Conservation (phyloP, 2,797 vertebrate species). For the Calcarius lapponicus region DNA sequence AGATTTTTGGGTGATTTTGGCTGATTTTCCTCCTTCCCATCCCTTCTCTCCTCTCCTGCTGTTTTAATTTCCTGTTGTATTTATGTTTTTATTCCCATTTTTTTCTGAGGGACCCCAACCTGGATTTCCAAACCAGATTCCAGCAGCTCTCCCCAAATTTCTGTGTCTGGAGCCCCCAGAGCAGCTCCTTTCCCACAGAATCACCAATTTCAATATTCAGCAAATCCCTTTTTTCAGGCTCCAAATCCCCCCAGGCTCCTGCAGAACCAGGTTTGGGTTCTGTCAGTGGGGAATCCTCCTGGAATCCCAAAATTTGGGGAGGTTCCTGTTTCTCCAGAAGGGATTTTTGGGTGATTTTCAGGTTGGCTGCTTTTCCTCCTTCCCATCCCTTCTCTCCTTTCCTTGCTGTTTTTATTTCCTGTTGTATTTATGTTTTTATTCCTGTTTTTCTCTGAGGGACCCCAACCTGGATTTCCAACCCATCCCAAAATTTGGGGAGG, state of each 20-base stretch:
- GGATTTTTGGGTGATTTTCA: no score
- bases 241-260: fast-evolving
- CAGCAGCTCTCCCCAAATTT: background rate
- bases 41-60: no score
- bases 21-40: no score
- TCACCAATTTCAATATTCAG: fast-evolving
- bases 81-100: background rate
- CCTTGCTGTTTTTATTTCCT: no score
- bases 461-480: no score
- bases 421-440: no score
- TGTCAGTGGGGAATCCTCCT: background rate
- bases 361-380: no score
- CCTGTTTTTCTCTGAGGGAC: background rate
- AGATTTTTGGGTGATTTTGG: no score
- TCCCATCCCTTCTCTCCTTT: no score
- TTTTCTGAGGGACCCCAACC: background rate
- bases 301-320: background rate
- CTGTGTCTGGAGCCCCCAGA: no score
- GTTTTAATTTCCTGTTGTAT: background rate
- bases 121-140: background rate
- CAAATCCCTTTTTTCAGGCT: background rate
- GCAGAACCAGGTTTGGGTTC: background rate
- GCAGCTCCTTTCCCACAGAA: background rate
- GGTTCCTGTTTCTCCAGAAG: no score
- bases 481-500: no score